A percentile compares a stretch with the other conserved stretches of the same genome.
Evolutionary conservation across 1,140 invertebrate species (phyloP).

Genomic region (Apis laboriosa): DNA sequence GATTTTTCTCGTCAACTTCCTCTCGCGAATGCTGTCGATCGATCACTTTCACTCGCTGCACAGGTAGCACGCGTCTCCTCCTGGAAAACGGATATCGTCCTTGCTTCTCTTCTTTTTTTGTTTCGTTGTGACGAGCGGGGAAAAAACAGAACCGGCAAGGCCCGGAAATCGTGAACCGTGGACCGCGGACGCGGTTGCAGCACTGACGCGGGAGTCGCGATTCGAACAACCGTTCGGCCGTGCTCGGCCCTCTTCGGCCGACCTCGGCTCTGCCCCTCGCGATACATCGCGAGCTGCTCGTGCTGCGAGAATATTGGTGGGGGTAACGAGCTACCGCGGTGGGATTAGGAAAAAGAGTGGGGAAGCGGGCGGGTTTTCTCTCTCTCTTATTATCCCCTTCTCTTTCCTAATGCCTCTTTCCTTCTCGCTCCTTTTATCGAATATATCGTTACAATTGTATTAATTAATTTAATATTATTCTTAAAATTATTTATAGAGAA

Average conservation of each 20-base stretch:
- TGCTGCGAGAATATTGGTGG: slow-evolving; percentile 30
- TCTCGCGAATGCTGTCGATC: background rate
- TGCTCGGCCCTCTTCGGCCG: slow-evolving; percentile 69
- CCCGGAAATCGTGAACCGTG: slow-evolving; percentile 80
- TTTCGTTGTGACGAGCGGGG: slow-evolving; percentile 27
- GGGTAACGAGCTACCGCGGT: slow-evolving; percentile 46
- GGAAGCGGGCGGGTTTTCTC: slow-evolving; percentile 32
- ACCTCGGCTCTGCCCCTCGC: slow-evolving; percentile 68
- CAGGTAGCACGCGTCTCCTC: background rate
- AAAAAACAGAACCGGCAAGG: slow-evolving; percentile 61
- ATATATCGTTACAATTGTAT: background rate
- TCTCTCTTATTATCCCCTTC: slow-evolving; percentile 27
- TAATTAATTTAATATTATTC: background rate
- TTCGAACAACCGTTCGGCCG: slow-evolving; percentile 79
- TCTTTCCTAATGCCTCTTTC: slow-evolving; percentile 5
- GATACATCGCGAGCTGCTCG: slow-evolving; percentile 62
- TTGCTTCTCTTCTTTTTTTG: slow-evolving; percentile 1
- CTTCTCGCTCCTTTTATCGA: background rate
- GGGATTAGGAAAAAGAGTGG: slow-evolving; percentile 12
- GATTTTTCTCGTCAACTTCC: background rate
- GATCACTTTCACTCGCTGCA: background rate
- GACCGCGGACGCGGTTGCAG: slow-evolving; percentile 81
- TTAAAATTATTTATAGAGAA: background rate
- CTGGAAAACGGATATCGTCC: background rate
- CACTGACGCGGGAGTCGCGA: slow-evolving; percentile 80